Evolutionary conservation across 2,113 vertebrate genomes (phyloP), one percentile per base, ranked within the genome.

Genomic region (Epinephelus moara): DNA sequence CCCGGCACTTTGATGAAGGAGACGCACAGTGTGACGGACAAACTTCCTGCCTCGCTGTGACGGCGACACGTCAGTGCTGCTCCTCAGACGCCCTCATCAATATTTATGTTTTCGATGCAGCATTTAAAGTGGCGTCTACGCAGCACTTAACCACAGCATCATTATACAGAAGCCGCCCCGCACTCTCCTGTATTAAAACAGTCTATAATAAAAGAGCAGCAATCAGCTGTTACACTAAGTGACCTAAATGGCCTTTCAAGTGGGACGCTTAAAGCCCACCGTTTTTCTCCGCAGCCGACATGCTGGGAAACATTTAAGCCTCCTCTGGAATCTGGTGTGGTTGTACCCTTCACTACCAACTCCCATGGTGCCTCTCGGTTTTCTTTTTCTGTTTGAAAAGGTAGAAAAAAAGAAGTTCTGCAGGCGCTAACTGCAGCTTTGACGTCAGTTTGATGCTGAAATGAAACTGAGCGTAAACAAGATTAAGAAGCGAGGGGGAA

Each of bases 81-180:
- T 1, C 23, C 27, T 66, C 30, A 47, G 75, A 64, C 30, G 4
- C 37, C 42, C 70, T 85, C 66, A 85, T 93, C 76, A 85, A 85
- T 94, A 91, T 88, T 86, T 74, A 90, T 88, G 75, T 56, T 80
- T 75, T 70, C 5, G 42, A 27, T 56, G 71, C 79, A 1, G 71
- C 55, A 37, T 80, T 76, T 40, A 80, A 64, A 87, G 63, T 45
- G 62, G 13, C 37, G 45, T 76, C 82, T 77, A 14, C 66, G 12
- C 78, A 53, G 81, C 78, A 76, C 81, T 85, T 69, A 72, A 53
- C 66, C 63, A 33, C 82, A 62, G 62, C 73, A 10, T 75, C 77
- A 68, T 81, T 81, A 78, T 78, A 64, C 77, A 57, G 69, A 25
- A 6, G 4, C 3, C n/a, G 19, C 63, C 61, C 27, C 9, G 5